Evolutionary conservation across 2,888 invertebrate species (phyloP).

Genomic region (Drosophila yooni): DNA sequence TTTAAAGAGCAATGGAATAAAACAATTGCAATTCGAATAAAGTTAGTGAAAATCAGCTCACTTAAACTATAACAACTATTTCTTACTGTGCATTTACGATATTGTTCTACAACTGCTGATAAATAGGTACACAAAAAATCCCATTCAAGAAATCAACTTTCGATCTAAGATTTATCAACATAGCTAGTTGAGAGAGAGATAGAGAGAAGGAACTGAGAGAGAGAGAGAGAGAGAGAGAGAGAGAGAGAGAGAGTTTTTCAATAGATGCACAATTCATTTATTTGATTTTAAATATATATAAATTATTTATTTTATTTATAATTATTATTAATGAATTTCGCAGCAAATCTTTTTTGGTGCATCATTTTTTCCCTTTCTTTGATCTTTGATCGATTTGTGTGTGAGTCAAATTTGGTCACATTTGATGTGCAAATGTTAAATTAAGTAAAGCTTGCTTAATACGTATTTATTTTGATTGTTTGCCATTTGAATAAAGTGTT

Average conservation of each 20-base stretch:
- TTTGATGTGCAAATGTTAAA: background rate
- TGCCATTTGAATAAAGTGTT: constrained; percentile 74
- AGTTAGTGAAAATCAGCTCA: background rate
- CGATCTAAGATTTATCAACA: background rate
- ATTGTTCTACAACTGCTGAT: too few relatives aligned
- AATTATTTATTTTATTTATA: background rate
- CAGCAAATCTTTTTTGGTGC: background rate
- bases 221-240: too few relatives aligned
- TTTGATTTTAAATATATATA: background rate
- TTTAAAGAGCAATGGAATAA: background rate
- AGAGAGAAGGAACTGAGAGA: too few relatives aligned
- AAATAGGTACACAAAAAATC: background rate
- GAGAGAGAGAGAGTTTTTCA: background rate
- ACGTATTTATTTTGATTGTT: constrained; percentile 70
- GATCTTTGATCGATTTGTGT: background rate
- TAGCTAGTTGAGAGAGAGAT: background rate
- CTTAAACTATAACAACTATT: background rate
- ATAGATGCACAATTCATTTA: background rate
- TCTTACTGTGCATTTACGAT: too few relatives aligned
- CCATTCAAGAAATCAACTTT: background rate
- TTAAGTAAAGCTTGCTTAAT: constrained; percentile 43
- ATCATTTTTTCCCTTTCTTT: background rate
- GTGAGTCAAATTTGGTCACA: background rate
- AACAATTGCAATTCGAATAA: background rate
- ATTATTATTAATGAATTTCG: background rate